phyloP scores from a whole-genome alignment of 2,888 invertebrate species.

The Fragum whitleyi region DNA sequence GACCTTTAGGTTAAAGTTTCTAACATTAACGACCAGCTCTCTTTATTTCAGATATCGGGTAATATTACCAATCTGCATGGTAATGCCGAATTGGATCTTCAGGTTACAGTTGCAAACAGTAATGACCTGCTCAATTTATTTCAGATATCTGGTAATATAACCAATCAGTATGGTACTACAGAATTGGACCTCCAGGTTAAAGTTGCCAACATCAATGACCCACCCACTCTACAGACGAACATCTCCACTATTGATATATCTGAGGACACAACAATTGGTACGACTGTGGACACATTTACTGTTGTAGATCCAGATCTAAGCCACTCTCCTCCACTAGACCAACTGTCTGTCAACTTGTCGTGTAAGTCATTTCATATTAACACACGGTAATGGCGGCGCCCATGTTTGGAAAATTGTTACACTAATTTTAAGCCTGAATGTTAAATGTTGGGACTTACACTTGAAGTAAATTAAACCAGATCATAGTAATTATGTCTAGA shows the following conservation, averaged over 20 bases:
- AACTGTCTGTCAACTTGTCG: conserved; percentile 15
- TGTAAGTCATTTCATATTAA: too few species aligned
- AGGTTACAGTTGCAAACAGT: conserved; percentile 34
- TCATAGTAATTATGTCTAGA: too few species aligned
- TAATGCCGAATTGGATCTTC: not conserved
- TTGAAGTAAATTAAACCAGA: too few species aligned
- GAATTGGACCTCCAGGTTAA: not conserved
- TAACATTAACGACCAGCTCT: too few species aligned
- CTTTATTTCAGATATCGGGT: conserved; percentile 27
- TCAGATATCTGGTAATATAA: conserved; percentile 36
- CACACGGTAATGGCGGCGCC: too few species aligned
- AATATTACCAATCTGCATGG: conserved; percentile 42
- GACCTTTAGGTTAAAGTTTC: conserved; percentile 5
- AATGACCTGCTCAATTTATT: conserved; percentile 29
- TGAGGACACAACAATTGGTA: not conserved
- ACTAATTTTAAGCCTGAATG: too few species aligned
- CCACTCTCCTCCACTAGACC: conserved; percentile 18
- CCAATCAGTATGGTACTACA: conserved; percentile 33
- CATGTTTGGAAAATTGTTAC: too few species aligned
- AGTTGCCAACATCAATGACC: conserved; percentile 49
- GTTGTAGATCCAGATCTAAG: conserved; percentile 47
- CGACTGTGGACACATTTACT: not conserved
- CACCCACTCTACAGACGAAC: conserved; percentile 24
- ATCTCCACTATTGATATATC: not conserved
- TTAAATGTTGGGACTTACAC: too few species aligned